Evolutionary conservation across 2,113 vertebrate species (phyloP), one percentile per base, ranked within the genome.

Genomic region (Morone chrysops): DNA sequence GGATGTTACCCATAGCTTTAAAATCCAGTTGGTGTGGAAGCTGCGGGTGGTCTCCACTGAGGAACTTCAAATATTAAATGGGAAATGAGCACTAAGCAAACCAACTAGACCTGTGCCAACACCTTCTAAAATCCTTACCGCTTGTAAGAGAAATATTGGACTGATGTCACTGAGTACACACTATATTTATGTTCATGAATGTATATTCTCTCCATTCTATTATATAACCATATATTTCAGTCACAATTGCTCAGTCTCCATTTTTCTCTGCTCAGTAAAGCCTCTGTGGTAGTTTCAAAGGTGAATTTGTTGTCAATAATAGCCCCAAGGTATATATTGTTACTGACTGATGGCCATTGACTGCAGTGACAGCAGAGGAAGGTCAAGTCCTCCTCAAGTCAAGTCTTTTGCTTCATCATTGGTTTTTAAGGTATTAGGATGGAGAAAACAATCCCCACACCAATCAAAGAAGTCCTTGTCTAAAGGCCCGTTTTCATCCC

Each of bases 41-140:
- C 75, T 18, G 81, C 12, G 7, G 80, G 80, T 72, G 59, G 47
- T 68, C 57, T 82, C 61, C 4, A 36, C 47, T 40, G 25, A 62
- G 54, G 60, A 80, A 72, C 61, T 70, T 72, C 79, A 83, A 74
- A 88, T 68, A 82, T 73, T 80, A 47, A 85, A 85, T 67, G 45
- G 75, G 45, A 62, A 85, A 77, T 43, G 22, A 63, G 48, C 9
- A 11, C 13, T 17, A 22, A 70, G 50, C 38, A 54, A 72, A 68
- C 22, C 60, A 60, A 40, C 25, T 7, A 59, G 22, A 72, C 8
- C 43, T 0, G 0, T 69, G 25, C 79, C 41, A 67, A 18, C 43
- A 41, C 60, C 13, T 7, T 70, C 53, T 73, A 12, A 67, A 75
- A 62, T n/a, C 51, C 40, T 45, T 14, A 43, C 56, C 16, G 18